These are phyloP conservation scores for Hippocampus abdominalis DNA, from an alignment of 2,113 vertebrate species.

Conservation along the genomic window DNA sequence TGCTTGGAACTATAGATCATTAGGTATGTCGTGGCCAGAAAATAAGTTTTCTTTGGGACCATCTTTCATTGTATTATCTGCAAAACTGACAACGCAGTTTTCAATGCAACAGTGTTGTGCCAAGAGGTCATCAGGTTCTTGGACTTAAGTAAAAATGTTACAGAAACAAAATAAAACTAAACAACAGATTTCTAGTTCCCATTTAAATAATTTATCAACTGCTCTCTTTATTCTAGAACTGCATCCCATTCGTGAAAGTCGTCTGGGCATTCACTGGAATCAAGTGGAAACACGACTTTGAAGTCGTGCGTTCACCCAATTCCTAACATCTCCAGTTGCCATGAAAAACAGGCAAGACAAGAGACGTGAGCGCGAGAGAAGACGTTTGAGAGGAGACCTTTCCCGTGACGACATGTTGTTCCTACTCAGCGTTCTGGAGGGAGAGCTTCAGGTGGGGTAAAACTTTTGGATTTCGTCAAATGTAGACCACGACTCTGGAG, in stretches of 20 bases:
- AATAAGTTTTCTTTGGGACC: neutral
- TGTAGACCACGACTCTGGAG: slow-evolving; percentile 1
- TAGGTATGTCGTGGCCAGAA: neutral
- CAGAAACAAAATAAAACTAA: neutral
- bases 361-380: slow-evolving; percentile 7
- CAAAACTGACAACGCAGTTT: neutral
- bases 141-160: neutral
- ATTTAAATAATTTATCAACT: slow-evolving; percentile 7
- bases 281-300: neutral
- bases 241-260: neutral
- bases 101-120: slow-evolving; percentile 41
- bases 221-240: slow-evolving; percentile 11
- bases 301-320: neutral
- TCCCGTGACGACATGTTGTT: slow-evolving; percentile 54
- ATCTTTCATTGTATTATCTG: neutral
- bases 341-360: slow-evolving; percentile 16
- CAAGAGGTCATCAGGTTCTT: slow-evolving; percentile 16
- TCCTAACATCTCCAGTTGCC: neutral
- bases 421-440: slow-evolving; percentile 56
- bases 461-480: slow-evolving; percentile 1
- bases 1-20: neutral
- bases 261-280: neutral
- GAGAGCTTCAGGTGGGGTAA: slow-evolving; percentile 52
- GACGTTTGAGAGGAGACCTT: slow-evolving; percentile 24
- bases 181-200: neutral